These are phyloP conservation scores for Epinephelus awoara DNA, from an alignment of 2,797 vertebrate species.

Conservation along the genomic window DNA sequence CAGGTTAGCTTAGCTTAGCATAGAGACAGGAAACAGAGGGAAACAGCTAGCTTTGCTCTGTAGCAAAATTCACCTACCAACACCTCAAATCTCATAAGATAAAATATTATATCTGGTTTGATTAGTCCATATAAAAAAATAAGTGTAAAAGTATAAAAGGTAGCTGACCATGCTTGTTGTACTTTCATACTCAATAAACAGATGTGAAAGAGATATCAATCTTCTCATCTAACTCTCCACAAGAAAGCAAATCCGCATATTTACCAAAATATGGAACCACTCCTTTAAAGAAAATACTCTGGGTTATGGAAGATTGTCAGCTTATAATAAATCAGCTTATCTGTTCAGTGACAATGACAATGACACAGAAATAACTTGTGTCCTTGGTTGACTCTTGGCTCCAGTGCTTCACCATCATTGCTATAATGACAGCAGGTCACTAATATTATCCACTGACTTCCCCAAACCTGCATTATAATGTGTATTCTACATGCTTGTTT, in stretches of 20 bases:
- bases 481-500: neutral
- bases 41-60: neutral
- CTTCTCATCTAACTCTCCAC: neutral
- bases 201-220: neutral
- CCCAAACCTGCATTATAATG: neutral
- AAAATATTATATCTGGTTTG: neutral
- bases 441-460: neutral
- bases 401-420: neutral
- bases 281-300: neutral
- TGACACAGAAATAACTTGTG: neutral
- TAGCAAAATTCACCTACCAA: neutral
- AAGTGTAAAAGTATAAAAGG: neutral
- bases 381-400: neutral
- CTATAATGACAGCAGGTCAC: neutral
- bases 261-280: neutral
- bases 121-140: neutral
- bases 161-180: neutral
- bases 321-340: neutral
- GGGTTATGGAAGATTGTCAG: neutral
- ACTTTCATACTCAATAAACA: neutral
- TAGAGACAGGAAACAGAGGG: neutral
- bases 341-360: neutral
- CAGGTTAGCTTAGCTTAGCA: too few relatives aligned
- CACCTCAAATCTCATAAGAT: neutral
- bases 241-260: neutral